Base-by-base conservation (phyloP, 2,113 vertebrate genomes). In the Anhinga anhinga region DNA sequence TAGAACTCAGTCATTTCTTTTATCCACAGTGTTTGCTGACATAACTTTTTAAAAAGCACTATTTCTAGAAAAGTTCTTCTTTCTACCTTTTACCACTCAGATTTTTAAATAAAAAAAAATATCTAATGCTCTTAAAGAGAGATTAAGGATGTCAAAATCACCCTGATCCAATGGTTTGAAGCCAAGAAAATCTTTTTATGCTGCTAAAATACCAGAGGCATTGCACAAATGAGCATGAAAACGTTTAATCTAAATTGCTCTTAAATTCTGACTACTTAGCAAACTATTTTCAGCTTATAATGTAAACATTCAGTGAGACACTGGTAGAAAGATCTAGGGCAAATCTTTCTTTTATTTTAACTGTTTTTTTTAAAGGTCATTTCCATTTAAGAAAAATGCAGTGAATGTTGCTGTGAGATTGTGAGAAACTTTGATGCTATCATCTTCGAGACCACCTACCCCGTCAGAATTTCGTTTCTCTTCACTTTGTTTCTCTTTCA, bases 171-270 rank as follows among this genome's bases (percentile, higher is more conserved):
- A 85, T 72, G 73, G 94, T 94, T 95, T 95, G 82, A 96, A 95
- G 90, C 87, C 84, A 90, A 95, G 93, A 78, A 97, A 97, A 97
- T 97, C 96, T 97, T 96, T 98, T 97, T 84, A 96, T 97, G 96
- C 86, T 92, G 95, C 87, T 95, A 94, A 97, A 98, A 93, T 83
- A 93, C 81, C 94, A 95, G 92, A 88, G 95, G 88, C 92, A 90
- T 83, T 95, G 95, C 95, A 95, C 79, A 98, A 98, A 98, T 94
- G 93, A 97, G 95, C 70, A 93, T 97, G 95, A 97, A 98, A 91
- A 93, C 15, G 59, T 94, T 97, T 97, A 97, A 98, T 95, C 92
- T 95, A 96, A 97, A 97, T 97, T 93, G 87, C 86, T 95, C 38
- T 95, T 96, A 95, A 96, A 95, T 97, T 97, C 79, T 90, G 83